A percentile compares a stretch with the other conserved stretches of the same genome.
Conservation (phyloP, 1,140 invertebrate species). For the Idris sp. region DNA sequence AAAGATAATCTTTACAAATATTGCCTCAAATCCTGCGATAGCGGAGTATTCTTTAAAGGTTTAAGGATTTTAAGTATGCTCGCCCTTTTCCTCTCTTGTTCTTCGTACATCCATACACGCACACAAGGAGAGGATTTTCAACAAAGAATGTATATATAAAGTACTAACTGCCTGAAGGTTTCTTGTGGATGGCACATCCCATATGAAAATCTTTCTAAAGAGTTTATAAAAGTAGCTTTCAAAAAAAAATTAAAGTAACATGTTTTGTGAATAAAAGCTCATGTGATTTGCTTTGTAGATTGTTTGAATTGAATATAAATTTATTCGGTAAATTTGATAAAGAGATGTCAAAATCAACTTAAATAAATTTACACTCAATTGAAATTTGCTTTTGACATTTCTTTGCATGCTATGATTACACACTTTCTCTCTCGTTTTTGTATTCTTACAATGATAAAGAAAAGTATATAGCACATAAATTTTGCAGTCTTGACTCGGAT, state of each 20-base stretch:
- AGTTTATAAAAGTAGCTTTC: conserved; percentile 50
- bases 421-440: too few relatives aligned
- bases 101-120: conserved; percentile 7
- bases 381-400: too few relatives aligned
- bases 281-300: conserved; percentile 25
- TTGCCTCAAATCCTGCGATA: conserved; percentile 36
- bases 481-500: too few relatives aligned
- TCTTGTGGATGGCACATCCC: conserved; percentile 49
- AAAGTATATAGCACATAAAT: too few relatives aligned
- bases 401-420: too few relatives aligned
- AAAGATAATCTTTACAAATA: conserved; percentile 50
- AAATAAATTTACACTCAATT: too few relatives aligned
- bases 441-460: too few relatives aligned
- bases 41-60: conserved; percentile 40
- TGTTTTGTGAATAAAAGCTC: conserved; percentile 29
- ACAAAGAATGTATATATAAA: conserved; percentile 51
- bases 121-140: conserved; percentile 34
- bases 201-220: conserved; percentile 59
- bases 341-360: too few relatives aligned
- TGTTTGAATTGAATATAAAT: conserved; percentile 14
- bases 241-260: conserved; percentile 50
- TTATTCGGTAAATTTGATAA: conserved; percentile 13
- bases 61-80: conserved; percentile 46
- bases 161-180: conserved; percentile 50
- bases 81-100: conserved; percentile 10